phyloP scores from a whole-genome alignment of 2,113 vertebrate genomes.

The Gambusia holbrooki region DNA sequence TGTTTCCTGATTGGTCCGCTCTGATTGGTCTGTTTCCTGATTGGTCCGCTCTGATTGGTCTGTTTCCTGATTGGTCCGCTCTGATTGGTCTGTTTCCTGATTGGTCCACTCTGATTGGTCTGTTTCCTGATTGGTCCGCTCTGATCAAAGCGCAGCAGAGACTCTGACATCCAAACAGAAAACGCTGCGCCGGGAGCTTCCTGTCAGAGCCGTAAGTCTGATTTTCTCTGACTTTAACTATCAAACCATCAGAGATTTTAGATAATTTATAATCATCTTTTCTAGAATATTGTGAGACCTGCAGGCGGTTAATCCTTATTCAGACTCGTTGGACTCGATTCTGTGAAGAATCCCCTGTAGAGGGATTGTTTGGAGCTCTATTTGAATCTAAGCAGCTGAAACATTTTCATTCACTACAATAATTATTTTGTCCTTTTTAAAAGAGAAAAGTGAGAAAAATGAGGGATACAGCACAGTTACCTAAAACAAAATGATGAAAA shows the following conservation, averaged over 20 bases:
- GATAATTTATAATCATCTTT: background rate
- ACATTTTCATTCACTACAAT: too few species aligned
- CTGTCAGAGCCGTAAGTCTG: conserved; percentile 42
- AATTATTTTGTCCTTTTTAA: too few species aligned
- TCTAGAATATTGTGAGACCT: background rate
- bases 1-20: conserved; percentile 37
- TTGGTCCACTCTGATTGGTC: conserved; percentile 26
- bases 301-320: background rate
- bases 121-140: conserved; percentile 37
- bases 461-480: background rate
- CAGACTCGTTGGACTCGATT: background rate
- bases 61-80: conserved; percentile 37
- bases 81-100: conserved; percentile 2
- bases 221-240: conserved; percentile 2
- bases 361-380: background rate
- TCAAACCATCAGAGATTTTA: background rate
- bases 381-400: background rate
- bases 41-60: conserved; percentile 33
- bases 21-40: conserved; percentile 11
- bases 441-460: background rate
- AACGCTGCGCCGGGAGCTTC: conserved; percentile 25
- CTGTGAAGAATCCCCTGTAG: too few species aligned
- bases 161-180: background rate
- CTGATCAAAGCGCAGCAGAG: conserved; percentile 25
- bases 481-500: too few species aligned